A percentile compares a stretch with the other conserved stretches of the same genome.
Evolutionary conservation across 2,113 vertebrate genomes (phyloP).

Genomic region (Platycercus adscitus): DNA sequence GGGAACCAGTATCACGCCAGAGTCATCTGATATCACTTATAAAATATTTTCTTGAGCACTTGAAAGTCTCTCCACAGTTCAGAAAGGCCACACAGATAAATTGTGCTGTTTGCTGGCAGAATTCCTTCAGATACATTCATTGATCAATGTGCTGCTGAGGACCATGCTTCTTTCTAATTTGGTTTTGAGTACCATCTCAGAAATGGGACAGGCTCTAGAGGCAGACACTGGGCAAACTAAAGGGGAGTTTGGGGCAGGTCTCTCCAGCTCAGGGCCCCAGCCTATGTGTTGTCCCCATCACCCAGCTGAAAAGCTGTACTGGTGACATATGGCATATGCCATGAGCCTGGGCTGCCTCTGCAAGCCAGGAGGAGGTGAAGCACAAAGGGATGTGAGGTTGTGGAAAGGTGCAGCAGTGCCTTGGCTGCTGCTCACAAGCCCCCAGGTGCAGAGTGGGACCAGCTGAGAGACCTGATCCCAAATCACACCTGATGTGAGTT

Average conservation of each 20-base stretch:
- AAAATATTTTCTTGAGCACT: not conserved
- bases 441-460: rapidly evolving
- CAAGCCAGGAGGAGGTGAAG: not conserved
- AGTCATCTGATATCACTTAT: not conserved
- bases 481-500: not conserved
- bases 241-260: not conserved
- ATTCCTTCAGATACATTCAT: not conserved
- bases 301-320: not conserved
- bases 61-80: not conserved
- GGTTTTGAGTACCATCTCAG: not conserved
- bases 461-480: not conserved
- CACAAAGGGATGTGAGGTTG: rapidly evolving
- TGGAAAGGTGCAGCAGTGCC: not conserved
- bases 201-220: not conserved
- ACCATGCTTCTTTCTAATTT: not conserved
- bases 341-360: not conserved
- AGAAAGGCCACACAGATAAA: not conserved
- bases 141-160: not conserved
- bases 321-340: not conserved
- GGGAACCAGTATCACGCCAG: too few species aligned
- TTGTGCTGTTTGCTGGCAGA: not conserved
- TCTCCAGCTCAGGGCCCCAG: not conserved
- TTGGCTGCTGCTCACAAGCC: not conserved
- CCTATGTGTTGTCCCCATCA: rapidly evolving
- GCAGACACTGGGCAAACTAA: not conserved